Conservation (phyloP, 2,888 invertebrate genomes). For the Epinotia demarniana region DNA sequence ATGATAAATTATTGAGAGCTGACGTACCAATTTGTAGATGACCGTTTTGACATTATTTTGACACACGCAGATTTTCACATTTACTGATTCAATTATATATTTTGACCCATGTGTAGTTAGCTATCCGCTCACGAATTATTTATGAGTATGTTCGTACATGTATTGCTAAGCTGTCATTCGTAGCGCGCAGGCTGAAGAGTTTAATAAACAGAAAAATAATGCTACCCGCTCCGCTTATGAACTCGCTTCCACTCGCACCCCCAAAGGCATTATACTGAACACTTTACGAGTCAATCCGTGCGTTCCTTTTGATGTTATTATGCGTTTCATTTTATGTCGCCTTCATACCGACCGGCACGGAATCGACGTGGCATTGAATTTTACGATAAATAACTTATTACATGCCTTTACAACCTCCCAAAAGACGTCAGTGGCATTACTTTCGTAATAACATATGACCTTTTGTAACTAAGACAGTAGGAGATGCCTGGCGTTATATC, state of each 20-base stretch:
- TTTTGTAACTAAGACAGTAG: constrained; percentile 20
- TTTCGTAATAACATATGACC: neutral
- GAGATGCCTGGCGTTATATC: constrained; percentile 47
- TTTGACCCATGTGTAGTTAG: too few species aligned
- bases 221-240: constrained; percentile 22
- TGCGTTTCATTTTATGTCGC: constrained; percentile 76
- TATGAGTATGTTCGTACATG: too few species aligned
- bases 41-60: too few species aligned
- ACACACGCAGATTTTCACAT: too few species aligned
- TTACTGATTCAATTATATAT: too few species aligned
- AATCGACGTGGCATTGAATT: constrained; percentile 71
- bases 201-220: neutral
- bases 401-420: constrained; percentile 47
- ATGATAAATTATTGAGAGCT: too few species aligned
- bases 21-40: too few species aligned
- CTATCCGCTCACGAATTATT: too few species aligned
- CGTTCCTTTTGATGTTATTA: constrained; percentile 74
- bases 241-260: constrained; percentile 53
- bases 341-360: constrained; percentile 71
- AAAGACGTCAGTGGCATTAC: neutral
- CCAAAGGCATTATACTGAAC: constrained; percentile 67
- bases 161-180: too few species aligned
- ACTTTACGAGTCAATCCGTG: constrained; percentile 77
- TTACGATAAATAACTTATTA: constrained; percentile 64
- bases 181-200: too few species aligned